phyloP scores from a whole-genome alignment of 2,888 invertebrate genomes.

The Andrena bucephala region DNA sequence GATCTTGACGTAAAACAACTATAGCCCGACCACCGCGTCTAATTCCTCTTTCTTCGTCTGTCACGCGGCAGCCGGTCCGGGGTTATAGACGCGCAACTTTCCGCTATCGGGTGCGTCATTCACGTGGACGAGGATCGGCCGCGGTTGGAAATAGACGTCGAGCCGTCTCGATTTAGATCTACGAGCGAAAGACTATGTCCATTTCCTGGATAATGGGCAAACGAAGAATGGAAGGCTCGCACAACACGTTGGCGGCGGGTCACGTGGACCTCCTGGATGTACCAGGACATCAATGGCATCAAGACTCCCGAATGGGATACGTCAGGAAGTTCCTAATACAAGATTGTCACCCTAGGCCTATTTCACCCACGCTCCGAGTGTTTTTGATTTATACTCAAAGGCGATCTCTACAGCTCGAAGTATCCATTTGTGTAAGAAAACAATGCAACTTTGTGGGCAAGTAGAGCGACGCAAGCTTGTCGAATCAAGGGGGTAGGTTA shows the following conservation, averaged over 20 bases:
- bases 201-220: not conserved
- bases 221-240: not conserved
- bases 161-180: constrained; percentile 55
- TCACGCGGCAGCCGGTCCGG: not conserved
- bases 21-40: constrained; percentile 18
- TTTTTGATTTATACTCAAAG: no score
- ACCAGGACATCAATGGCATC: no score
- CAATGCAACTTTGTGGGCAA: no score
- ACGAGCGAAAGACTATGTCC: not conserved
- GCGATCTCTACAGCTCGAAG: no score
- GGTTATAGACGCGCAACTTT: constrained; percentile 34
- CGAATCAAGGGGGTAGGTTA: no score
- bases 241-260: not conserved
- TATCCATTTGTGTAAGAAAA: no score
- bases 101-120: constrained; percentile 49
- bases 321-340: no score
- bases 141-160: constrained; percentile 59
- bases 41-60: not conserved
- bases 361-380: no score
- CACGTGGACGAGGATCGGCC: constrained; percentile 33
- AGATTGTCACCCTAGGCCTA: no score
- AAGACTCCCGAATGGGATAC: no score
- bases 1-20: constrained; percentile 53
- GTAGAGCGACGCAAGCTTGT: no score
- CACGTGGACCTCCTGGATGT: not conserved